phyloP scores from a whole-genome alignment of 2,888 invertebrate species.

The Heteropelma amictum region DNA sequence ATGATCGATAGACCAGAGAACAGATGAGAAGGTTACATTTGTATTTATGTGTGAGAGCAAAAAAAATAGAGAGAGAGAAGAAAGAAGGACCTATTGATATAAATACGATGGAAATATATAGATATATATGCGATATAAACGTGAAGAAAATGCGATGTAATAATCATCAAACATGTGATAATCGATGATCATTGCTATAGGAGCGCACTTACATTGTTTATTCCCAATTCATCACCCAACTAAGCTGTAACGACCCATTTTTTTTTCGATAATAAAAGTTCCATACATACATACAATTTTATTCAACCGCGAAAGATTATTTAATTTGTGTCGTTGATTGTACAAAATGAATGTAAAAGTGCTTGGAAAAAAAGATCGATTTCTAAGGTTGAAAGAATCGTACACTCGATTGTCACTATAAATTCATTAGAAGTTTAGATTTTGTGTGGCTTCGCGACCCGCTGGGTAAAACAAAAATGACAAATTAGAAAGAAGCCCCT shows the following conservation, averaged over 20 bases:
- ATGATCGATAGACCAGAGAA: slow-evolving; percentile 2
- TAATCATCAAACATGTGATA: slow-evolving; percentile 70
- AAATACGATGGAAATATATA: no score
- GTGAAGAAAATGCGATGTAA: slow-evolving; percentile 45
- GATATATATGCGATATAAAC: slow-evolving; percentile 46
- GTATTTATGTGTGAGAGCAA: slow-evolving; percentile 44
- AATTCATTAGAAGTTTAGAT: slow-evolving; percentile 12
- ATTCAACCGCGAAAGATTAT: no score
- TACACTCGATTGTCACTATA: background rate
- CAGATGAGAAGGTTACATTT: slow-evolving; percentile 30
- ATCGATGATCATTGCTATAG: slow-evolving; percentile 67
- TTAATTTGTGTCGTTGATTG: no score
- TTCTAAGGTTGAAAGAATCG: background rate
- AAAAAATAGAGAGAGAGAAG: background rate
- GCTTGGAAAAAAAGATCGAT: background rate
- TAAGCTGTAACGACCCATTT: slow-evolving; percentile 65
- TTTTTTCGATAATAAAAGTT: slow-evolving; percentile 71
- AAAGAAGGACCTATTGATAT: slow-evolving; percentile 31
- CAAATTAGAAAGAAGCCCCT: slow-evolving; percentile 62
- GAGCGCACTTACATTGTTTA: slow-evolving; percentile 68
- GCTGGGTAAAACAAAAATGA: slow-evolving; percentile 44
- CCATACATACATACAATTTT: slow-evolving; percentile 58
- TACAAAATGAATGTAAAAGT: background rate
- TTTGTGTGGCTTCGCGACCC: slow-evolving; percentile 54
- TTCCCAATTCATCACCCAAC: slow-evolving; percentile 63